Evolutionary conservation across 2,888 invertebrate genomes (phyloP), one percentile per base, ranked within the genome.

Genomic region (Exephanes ischioxanthus): DNA sequence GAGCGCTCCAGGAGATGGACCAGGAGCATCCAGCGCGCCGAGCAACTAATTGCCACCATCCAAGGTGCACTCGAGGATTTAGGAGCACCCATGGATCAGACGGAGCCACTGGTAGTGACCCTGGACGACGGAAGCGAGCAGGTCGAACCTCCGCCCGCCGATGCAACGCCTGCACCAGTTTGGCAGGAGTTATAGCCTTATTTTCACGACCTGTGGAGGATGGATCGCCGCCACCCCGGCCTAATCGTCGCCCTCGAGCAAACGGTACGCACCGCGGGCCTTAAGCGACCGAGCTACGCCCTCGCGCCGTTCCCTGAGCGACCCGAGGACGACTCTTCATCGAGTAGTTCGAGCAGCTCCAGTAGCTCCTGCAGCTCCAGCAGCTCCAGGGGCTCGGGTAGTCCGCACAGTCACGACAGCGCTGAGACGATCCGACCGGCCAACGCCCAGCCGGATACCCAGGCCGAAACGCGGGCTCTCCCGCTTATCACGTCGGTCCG

Each of bases 151-250:
- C 16, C 33, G 14, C 11, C 37, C 2, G 19, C 41, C 14, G 16
- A 26, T 3, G 4, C 19, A 14, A 7, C 6, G 19, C 53, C 30
- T 7, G 37, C 1, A 1, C 3, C 3, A 3, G 1, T 37, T 2
- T 72, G 72, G 72, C 11, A 2, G 1, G 16, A 11, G 6, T 11
- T 55, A 1, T 41, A 7, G 1, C 37, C 72, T 0, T 55, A 37
- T 22, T 2, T 6, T 2, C 9, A 11, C 9, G 72, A 6, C 2
- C n/a, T 72, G 3, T 58, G 58, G 55, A 7, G 58, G 11, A 14
- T 19, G 14, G 58, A 72, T 14, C 72, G 72, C 22, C 72, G 41
- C 3, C 19, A 22, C 26, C 72, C 58, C 3, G 72, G 72, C 11
- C 19, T 72, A 0, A 37, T 72, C 14, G 14, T 0, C 3, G 72